Base-by-base conservation (phyloP, 2,888 invertebrate species). In the Congeria kusceri region DNA sequence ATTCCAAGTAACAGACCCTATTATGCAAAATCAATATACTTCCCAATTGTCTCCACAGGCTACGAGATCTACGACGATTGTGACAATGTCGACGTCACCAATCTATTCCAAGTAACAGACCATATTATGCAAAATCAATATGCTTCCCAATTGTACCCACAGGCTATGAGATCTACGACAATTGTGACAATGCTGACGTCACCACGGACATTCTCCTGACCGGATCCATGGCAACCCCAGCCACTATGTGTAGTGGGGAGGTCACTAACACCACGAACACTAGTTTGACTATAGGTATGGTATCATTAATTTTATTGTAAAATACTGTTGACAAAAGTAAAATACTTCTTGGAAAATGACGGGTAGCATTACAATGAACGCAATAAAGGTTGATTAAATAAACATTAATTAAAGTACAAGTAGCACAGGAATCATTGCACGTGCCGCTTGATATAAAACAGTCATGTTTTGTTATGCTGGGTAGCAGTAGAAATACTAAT, bases 31-130 rank as follows among this genome's bases (percentile, higher is more conserved):
- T n/a, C n/a, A n/a, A n/a, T n/a, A n/a, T n/a, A n/a, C n/a, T n/a
- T n/a, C 3, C 39, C 15, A 39, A 28, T 29, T 56, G 3, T 23
- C 61, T 20, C 62, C 78, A 0, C 67, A 88, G 88, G 86, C 20
- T 85, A 83, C 58, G 82, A 82, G 20, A 39, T 89, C 4, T 88
- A 84, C 72, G 89, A 90, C 62, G 87, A 88, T 68, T 90, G 90
- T 69, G 81, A 86, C 58, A 80, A 83, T 15, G 77, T 74, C 11
- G 81, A 83, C 28, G 58, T 83, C 29, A 85, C 90, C n/a, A n/a
- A n/a, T n/a, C n/a, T n/a, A n/a, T n/a, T n/a, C n/a, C n/a, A n/a
- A n/a, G n/a, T n/a, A n/a, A n/a, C n/a, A n/a, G n/a, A n/a, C n/a
- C n/a, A n/a, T n/a, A n/a, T n/a, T n/a, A n/a, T n/a, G n/a, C n/a